Conservation (phyloP, 2,888 invertebrate genomes). For the Drosophila parthenogenetica region DNA sequence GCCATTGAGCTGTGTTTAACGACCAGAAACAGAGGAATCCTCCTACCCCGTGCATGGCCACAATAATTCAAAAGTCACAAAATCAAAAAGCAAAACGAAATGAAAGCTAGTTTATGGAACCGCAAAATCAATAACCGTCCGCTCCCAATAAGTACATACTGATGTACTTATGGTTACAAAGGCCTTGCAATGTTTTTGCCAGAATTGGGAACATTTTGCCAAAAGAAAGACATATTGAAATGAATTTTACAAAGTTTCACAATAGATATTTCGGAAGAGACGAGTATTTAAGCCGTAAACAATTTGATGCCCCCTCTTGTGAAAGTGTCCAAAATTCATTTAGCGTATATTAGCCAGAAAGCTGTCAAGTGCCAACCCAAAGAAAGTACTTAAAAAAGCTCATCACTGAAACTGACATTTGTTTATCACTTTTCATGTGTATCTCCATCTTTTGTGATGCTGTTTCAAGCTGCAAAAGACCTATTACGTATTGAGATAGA, state of each 20-base stretch:
- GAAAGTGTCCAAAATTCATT: constrained; percentile 66
- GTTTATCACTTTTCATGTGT: constrained; percentile 30
- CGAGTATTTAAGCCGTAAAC: constrained; percentile 1
- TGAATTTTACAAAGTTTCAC: constrained; percentile 28
- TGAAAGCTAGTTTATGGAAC: constrained; percentile 71
- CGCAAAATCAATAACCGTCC: constrained; percentile 74
- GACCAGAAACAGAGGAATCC: constrained; percentile 53
- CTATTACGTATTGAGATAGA: constrained; percentile 18
- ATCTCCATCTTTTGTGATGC: constrained; percentile 14
- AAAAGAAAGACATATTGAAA: constrained; percentile 24
- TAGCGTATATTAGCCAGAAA: constrained; percentile 53
- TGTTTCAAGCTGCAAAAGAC: constrained; percentile 18
- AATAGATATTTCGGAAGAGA: background rate
- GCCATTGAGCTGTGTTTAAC: constrained; percentile 72
- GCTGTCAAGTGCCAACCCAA: constrained; percentile 30
- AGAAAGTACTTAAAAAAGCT: constrained; percentile 53
- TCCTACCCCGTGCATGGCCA: constrained; percentile 44
- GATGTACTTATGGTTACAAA: constrained; percentile 40
- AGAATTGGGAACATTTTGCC: constrained; percentile 52
- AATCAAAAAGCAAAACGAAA: constrained; percentile 66
- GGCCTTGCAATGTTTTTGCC: constrained; percentile 41
- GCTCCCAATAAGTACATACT: constrained; percentile 49
- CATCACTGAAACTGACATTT: constrained; percentile 47
- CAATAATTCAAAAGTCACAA: constrained; percentile 48
- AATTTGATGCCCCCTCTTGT: constrained; percentile 37